Conservation (phyloP, 2,888 invertebrate genomes). For the Temnothorax rugatulus region DNA sequence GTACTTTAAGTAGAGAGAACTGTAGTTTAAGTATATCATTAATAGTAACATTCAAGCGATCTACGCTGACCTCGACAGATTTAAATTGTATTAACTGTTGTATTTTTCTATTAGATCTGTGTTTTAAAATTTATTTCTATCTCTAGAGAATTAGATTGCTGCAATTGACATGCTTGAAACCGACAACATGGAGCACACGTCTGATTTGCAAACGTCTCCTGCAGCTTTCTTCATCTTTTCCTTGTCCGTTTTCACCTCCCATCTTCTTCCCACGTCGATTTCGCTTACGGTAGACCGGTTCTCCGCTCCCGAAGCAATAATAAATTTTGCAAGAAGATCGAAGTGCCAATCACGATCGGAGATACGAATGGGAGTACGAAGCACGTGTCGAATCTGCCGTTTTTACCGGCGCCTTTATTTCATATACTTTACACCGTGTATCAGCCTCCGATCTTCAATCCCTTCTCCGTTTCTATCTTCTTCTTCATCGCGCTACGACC, state of each 20-base stretch:
- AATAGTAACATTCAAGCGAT: neutral
- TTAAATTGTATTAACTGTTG: neutral
- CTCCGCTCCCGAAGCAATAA: constrained; percentile 48
- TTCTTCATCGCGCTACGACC: constrained; percentile 42
- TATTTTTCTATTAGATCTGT: neutral
- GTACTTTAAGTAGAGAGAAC: neutral
- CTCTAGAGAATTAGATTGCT: neutral
- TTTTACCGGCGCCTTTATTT: constrained; percentile 55
- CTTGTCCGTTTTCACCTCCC: constrained; percentile 40
- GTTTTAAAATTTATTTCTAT: neutral
- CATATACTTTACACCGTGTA: constrained; percentile 52
- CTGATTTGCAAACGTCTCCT: constrained; percentile 30
- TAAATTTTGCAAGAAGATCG: constrained; percentile 57
- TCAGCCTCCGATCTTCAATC: constrained; percentile 49
- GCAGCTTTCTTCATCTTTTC: constrained; percentile 49
- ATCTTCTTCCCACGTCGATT: constrained; percentile 40
- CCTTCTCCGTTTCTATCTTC: constrained; percentile 44
- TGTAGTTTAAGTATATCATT: neutral
- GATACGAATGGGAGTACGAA: constrained; percentile 57
- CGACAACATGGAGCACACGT: constrained; percentile 26
- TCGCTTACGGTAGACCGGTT: constrained; percentile 46
- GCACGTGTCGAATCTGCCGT: constrained; percentile 57
- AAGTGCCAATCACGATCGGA: constrained; percentile 56
- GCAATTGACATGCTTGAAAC: constrained; percentile 25
- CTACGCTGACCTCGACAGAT: neutral